A percentile compares a stretch with the other conserved stretches of the same genome.
Evolutionary conservation across 2,113 vertebrate species (phyloP).

Genomic region (Atractosteus spatula): DNA sequence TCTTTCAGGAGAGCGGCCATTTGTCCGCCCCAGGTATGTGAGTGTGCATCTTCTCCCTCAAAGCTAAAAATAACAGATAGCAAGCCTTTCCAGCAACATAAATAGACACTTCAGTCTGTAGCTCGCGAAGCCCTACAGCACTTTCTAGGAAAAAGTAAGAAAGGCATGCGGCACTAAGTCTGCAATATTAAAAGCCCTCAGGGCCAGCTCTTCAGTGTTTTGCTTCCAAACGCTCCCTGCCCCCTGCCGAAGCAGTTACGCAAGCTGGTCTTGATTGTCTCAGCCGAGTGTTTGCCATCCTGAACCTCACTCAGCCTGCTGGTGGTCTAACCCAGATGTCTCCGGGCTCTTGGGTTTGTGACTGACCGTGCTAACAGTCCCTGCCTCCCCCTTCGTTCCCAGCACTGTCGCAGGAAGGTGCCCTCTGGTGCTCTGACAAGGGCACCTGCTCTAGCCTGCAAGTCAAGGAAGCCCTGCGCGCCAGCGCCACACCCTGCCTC

Average conservation of each 20-base stretch:
- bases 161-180: conserved; percentile 11
- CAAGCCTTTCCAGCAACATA: conserved; percentile 11
- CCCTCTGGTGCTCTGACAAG: too few relatives aligned
- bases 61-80: conserved; percentile 21
- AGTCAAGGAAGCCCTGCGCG: too few relatives aligned
- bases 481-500: too few relatives aligned
- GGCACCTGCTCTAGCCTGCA: too few relatives aligned
- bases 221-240: not conserved
- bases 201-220: not conserved
- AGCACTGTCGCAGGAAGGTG: too few relatives aligned
- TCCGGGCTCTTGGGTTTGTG: too few relatives aligned
- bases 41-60: conserved; percentile 5
- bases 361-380: too few relatives aligned
- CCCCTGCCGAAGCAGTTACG: too few relatives aligned
- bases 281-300: not conserved
- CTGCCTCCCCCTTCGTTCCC: too few relatives aligned
- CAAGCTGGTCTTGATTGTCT: not conserved
- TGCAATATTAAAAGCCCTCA: conserved; percentile 31
- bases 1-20: not conserved
- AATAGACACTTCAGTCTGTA: conserved; percentile 21
- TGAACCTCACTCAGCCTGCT: too few relatives aligned
- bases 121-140: not conserved
- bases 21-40: not conserved
- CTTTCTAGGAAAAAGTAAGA: not conserved
- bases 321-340: too few relatives aligned